phyloP scores from a whole-genome alignment of 53 echinoderm and acorn worm species.

The Temnopleurus reevesii region DNA sequence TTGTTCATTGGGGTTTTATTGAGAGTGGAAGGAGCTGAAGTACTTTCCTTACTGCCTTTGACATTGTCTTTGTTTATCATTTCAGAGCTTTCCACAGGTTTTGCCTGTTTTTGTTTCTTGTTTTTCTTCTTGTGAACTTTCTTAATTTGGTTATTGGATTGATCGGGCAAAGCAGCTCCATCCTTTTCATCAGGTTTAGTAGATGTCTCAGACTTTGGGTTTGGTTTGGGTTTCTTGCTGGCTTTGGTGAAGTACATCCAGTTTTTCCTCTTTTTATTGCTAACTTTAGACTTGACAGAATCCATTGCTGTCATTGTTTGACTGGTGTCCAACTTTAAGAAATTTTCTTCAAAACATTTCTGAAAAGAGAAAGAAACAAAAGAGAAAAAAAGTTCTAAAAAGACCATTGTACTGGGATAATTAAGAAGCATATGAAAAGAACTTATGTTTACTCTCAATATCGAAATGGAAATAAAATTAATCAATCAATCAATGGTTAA shows the following conservation, averaged over 20 bases:
- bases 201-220: neutral
- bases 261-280: neutral
- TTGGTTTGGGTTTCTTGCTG: neutral
- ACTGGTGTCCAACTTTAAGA: neutral
- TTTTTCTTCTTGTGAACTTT: neutral
- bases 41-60: neutral
- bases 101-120: neutral
- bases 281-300: neutral
- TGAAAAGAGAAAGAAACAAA: neutral
- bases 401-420: too few relatives aligned
- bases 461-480: too few relatives aligned
- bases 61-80: neutral
- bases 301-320: neutral
- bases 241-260: constrained; percentile 18
- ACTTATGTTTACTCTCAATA: too few relatives aligned
- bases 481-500: too few relatives aligned
- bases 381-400: neutral
- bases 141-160: neutral
- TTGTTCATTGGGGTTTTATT: neutral
- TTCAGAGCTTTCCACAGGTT: neutral
- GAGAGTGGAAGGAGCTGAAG: neutral
- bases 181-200: neutral
- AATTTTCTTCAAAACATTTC: neutral
- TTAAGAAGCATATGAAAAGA: too few relatives aligned
- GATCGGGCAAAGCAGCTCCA: neutral